A percentile compares a stretch with the other conserved stretches of the same genome.
Evolutionary conservation across 2,113 vertebrate genomes (phyloP).

Genomic region (Pipa parva): DNA sequence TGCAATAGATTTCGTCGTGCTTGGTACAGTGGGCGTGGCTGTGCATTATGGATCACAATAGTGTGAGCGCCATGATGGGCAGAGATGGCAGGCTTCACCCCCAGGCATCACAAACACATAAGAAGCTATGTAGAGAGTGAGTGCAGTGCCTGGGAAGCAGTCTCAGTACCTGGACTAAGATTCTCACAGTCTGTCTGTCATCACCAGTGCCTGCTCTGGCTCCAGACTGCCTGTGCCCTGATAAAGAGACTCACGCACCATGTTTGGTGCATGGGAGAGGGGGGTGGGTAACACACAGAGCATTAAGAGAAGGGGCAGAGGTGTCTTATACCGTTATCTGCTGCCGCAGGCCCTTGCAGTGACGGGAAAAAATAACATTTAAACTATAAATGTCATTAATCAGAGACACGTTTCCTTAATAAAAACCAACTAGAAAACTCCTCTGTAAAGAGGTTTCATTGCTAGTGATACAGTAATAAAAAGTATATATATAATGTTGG

Average conservation of each 20-base stretch:
- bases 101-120: background rate
- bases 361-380: background rate
- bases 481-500: background rate
- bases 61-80: conserved; percentile 12
- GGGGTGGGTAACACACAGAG: background rate
- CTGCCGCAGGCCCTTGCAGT: background rate
- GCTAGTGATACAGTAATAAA: no score
- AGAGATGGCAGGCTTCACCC: conserved; percentile 15
- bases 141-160: no score
- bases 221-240: conserved; percentile 34
- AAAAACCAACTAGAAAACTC: no score
- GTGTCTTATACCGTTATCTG: conserved; percentile 25
- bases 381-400: conserved; percentile 2
- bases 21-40: no score
- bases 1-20: no score
- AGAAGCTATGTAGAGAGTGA: conserved; percentile 6
- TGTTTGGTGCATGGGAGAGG: conserved; percentile 7
- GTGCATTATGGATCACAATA: conserved; percentile 3
- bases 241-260: conserved; percentile 17
- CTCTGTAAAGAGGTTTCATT: no score
- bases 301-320: background rate
- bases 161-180: conserved; percentile 27
- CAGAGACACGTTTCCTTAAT: conserved; percentile 1
- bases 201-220: conserved; percentile 30
- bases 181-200: conserved; percentile 37